Percentiles rank a stretch among this genome's conserved stretches.
phyloP scores from a whole-genome alignment of 2,113 vertebrate genomes.

The Fukomys damarensis region DNA sequence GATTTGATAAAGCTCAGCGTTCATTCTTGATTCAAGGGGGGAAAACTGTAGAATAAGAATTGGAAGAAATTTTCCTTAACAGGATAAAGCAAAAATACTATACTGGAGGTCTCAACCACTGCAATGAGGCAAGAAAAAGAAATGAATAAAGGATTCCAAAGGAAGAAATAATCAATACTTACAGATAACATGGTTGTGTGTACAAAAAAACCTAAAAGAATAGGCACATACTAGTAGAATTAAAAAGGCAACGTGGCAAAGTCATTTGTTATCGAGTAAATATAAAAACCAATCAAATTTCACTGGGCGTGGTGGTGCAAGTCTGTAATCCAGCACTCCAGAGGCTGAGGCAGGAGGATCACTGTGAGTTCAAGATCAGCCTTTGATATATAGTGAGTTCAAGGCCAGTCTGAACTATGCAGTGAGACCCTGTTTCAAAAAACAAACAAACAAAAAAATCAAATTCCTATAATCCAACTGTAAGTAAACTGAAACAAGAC shows the following conservation, averaged over 20 bases:
- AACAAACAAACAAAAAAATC: not conserved
- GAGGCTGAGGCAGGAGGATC: not conserved
- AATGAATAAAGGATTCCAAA: not conserved
- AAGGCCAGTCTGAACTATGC: not conserved
- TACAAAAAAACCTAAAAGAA: not conserved
- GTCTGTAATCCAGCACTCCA: not conserved
- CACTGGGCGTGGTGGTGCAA: not conserved
- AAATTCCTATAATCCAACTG: not conserved
- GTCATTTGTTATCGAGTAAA: not conserved
- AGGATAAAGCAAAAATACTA: not conserved
- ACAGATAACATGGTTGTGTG: not conserved
- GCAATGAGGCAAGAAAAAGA: constrained; percentile 28
- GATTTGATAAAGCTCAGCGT: not conserved
- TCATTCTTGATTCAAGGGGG: not conserved
- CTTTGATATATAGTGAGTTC: not conserved
- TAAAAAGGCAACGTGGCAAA: not conserved
- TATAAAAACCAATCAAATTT: not conserved
- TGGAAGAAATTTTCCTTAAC: not conserved
- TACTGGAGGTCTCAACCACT: not conserved
- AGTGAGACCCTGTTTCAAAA: not conserved
- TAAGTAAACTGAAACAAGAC: constrained; percentile 18
- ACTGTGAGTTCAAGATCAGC: not conserved
- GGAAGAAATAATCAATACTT: not conserved
- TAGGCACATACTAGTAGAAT: not conserved
- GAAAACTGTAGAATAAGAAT: not conserved